A percentile compares a stretch with the other conserved stretches of the same genome.
phyloP scores from a whole-genome alignment of 1,140 invertebrate genomes.

The Drosophila pallidifrons region DNA sequence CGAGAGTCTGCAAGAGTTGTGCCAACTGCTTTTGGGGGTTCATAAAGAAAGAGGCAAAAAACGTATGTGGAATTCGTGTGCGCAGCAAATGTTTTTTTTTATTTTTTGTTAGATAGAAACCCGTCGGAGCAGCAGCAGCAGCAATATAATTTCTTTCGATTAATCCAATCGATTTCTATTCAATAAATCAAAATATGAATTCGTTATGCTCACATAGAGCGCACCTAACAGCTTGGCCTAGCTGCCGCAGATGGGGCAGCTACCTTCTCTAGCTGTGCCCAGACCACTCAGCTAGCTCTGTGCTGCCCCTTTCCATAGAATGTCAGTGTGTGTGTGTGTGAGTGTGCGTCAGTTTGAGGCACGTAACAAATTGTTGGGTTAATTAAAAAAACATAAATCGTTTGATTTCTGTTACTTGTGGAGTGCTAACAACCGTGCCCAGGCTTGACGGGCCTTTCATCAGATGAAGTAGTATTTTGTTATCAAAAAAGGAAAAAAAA shows the following conservation, averaged over 20 bases:
- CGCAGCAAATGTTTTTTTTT: constrained; percentile 36
- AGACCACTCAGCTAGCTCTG: background rate
- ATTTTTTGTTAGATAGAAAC: constrained; percentile 52
- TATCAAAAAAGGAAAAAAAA: constrained; percentile 41
- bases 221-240: constrained; percentile 51
- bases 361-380: constrained; percentile 84
- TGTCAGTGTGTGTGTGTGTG: constrained; percentile 4
- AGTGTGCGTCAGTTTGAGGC: constrained; percentile 71
- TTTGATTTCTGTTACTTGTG: constrained; percentile 68
- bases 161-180: constrained; percentile 84
- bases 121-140: constrained; percentile 9
- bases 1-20: constrained; percentile 27
- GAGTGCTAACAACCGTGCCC: constrained; percentile 61
- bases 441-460: constrained; percentile 69
- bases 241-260: constrained; percentile 36
- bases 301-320: background rate
- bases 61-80: constrained; percentile 13
- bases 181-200: constrained; percentile 84
- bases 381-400: constrained; percentile 85
- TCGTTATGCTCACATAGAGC: constrained; percentile 67
- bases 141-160: constrained; percentile 83
- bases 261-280: constrained; percentile 1
- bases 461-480: constrained; percentile 51
- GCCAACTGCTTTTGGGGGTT: constrained; percentile 18
- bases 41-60: constrained; percentile 38